A percentile compares a stretch with the other conserved stretches of the same genome.
Conservation (phyloP, 2,888 invertebrate species). For the Hydroisotoma schaefferi region DNA sequence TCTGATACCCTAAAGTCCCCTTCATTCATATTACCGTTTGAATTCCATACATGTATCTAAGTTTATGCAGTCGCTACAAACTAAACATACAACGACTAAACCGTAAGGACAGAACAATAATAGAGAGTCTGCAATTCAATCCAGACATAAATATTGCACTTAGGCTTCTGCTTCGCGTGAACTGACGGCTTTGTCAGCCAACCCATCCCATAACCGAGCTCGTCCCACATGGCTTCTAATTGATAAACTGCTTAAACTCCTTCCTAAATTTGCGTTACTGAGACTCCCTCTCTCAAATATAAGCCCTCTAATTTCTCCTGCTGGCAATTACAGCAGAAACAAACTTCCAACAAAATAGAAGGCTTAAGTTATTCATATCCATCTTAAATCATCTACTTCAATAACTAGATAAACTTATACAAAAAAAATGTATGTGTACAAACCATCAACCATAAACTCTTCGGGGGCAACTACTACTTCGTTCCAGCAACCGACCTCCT, state of each 20-base stretch:
- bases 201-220: conserved; percentile 1
- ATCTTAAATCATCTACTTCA: too few relatives aligned
- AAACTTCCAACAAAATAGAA: not conserved
- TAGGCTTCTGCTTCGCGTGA: conserved; percentile 7
- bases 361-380: too few relatives aligned
- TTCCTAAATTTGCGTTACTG: conserved; percentile 13
- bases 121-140: not conserved
- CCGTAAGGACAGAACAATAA: too few relatives aligned
- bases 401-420: too few relatives aligned
- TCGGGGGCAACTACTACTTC: conserved; percentile 11
- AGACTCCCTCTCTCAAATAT: not conserved
- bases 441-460: conserved; percentile 14
- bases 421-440: too few relatives aligned
- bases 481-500: conserved; percentile 36
- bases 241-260: conserved; percentile 13
- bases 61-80: too few relatives aligned
- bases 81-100: too few relatives aligned
- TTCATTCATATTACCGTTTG: not conserved
- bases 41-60: too few relatives aligned
- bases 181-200: conserved; percentile 2
- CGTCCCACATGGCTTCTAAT: conserved; percentile 17
- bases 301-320: not conserved
- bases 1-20: not conserved
- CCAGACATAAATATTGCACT: conserved; percentile 8
- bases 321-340: not conserved